Conservation (phyloP, 2,797 vertebrate species). For the Hoplostethus atlanticus region DNA sequence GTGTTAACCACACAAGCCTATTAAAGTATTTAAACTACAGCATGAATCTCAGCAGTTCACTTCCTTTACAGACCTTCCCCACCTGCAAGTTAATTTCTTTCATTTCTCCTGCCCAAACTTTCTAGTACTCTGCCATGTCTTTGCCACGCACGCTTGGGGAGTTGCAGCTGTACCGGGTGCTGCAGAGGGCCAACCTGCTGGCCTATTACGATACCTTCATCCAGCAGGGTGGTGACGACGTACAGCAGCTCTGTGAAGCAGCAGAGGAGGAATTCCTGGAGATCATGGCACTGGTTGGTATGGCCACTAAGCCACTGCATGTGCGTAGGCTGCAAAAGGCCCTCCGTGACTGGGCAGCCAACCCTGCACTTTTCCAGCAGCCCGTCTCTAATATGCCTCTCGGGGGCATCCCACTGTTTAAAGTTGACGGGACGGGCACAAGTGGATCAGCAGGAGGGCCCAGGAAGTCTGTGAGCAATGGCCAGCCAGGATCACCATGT, state of each 20-base stretch:
- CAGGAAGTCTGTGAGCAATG: slow-evolving; percentile 90
- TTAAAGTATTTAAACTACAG: too few relatives aligned
- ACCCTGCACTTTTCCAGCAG: slow-evolving; percentile 95
- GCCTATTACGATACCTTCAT: slow-evolving; percentile 99
- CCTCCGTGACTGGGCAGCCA: slow-evolving; percentile 95
- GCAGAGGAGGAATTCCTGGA: slow-evolving; percentile 98
- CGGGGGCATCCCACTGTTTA: slow-evolving; percentile 93
- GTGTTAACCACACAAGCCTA: too few relatives aligned
- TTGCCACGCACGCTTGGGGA: slow-evolving; percentile 96
- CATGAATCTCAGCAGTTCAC: too few relatives aligned
- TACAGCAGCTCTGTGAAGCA: slow-evolving; percentile 97
- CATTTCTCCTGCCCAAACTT: slow-evolving; percentile 54
- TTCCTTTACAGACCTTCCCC: slow-evolving; percentile 29
- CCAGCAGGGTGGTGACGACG: slow-evolving; percentile 98
- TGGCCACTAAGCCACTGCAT: slow-evolving; percentile 98
- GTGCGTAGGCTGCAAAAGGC: slow-evolving; percentile 97
- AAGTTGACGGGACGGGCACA: slow-evolving; percentile 85
- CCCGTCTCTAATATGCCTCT: slow-evolving; percentile 87
- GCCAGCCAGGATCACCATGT: slow-evolving; percentile 91
- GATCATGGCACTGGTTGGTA: slow-evolving; percentile 99
- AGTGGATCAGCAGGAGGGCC: slow-evolving; percentile 74
- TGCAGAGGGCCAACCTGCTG: slow-evolving; percentile 96
- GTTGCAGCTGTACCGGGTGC: slow-evolving; percentile 95
- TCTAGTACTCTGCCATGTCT: slow-evolving; percentile 86
- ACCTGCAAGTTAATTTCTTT: slow-evolving; percentile 52